A percentile compares a stretch with the other conserved stretches of the same genome.
Conservation (phyloP, 2,888 invertebrate species). For the Agrochola circellaris region DNA sequence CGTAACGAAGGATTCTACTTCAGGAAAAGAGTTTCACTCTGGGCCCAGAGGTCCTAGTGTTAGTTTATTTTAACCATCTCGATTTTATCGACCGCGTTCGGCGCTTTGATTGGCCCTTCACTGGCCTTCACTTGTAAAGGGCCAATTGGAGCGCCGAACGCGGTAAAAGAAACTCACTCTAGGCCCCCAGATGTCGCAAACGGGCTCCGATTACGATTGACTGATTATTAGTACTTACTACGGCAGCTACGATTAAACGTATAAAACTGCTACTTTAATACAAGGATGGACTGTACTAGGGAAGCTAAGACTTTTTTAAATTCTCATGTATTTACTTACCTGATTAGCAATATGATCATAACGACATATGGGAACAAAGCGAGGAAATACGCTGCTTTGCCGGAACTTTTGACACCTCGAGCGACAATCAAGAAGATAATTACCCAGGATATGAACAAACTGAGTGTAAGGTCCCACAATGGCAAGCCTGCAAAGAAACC, state of each 20-base stretch:
- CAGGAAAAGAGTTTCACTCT: neutral
- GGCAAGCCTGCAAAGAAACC: constrained; percentile 85
- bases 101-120: too few species aligned
- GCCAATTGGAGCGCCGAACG: too few species aligned
- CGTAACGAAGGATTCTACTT: too few species aligned
- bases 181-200: neutral
- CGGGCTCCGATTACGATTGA: too few species aligned
- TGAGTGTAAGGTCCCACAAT: constrained; percentile 92
- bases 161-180: too few species aligned
- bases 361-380: constrained; percentile 96
- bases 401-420: constrained; percentile 94
- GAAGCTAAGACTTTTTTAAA: neutral
- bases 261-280: neutral
- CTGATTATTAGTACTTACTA: neutral
- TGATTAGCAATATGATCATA: constrained; percentile 93
- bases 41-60: too few species aligned
- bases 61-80: too few species aligned
- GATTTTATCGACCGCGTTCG: too few species aligned
- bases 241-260: neutral
- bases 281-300: neutral
- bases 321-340: constrained; percentile 70
- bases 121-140: too few species aligned
- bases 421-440: constrained; percentile 93
- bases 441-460: constrained; percentile 93
- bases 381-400: constrained; percentile 96